These are phyloP conservation scores for Elysia chlorotica DNA, from an alignment of 1,140 invertebrate species.

Conservation along the genomic window DNA sequence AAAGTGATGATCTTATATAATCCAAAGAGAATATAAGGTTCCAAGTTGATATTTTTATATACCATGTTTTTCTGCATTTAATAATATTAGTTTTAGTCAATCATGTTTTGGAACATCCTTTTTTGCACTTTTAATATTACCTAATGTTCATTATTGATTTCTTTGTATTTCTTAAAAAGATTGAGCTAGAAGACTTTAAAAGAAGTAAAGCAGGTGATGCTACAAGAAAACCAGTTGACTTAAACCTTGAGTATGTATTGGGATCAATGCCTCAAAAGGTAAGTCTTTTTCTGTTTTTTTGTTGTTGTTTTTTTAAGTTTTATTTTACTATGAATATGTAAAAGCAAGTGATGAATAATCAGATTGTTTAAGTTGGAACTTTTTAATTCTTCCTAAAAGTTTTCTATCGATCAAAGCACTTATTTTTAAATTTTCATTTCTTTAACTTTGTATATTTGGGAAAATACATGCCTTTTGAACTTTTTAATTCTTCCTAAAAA, in stretches of 20 bases:
- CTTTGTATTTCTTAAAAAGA: slow-evolving; percentile 22
- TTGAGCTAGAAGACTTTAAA: slow-evolving; percentile 37
- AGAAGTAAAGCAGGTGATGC: slow-evolving; percentile 25
- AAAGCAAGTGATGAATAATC: background rate
- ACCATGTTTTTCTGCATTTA: background rate
- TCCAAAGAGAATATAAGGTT: background rate
- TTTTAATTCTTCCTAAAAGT: background rate
- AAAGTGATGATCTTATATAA: background rate
- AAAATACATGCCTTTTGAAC: background rate
- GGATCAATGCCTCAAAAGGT: slow-evolving; percentile 85
- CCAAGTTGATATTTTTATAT: background rate
- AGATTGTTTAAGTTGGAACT: background rate
- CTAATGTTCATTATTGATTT: background rate
- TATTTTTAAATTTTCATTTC: background rate
- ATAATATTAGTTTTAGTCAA: background rate
- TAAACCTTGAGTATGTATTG: slow-evolving; percentile 87
- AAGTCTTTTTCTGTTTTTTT: slow-evolving; percentile 7
- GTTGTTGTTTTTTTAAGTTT: background rate
- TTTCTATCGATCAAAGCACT: background rate
- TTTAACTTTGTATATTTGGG: background rate
- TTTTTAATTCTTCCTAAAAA: background rate
- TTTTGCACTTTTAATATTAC: background rate
- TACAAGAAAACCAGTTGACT: slow-evolving; percentile 73
- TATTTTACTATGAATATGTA: background rate
- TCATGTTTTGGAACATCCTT: background rate